Conservation (phyloP, 1,140 invertebrate species). For the Phortica variegata region DNA sequence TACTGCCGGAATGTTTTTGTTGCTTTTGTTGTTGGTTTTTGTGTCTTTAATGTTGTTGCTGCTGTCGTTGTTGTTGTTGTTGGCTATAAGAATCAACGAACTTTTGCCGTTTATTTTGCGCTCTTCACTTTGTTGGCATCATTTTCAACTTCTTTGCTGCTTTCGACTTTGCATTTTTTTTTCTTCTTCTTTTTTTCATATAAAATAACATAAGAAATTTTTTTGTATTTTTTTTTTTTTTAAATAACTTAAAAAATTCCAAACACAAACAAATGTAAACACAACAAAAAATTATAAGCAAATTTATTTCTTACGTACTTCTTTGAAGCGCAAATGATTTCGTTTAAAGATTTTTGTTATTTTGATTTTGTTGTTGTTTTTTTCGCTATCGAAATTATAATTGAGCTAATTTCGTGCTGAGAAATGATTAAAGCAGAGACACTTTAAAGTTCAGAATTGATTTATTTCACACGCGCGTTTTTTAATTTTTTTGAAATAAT, state of each 20-base stretch:
- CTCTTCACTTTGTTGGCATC: neutral
- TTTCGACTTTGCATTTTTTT: too few species aligned
- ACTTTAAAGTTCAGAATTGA: too few species aligned
- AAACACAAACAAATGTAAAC: too few species aligned
- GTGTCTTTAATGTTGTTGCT: neutral
- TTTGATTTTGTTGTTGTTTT: constrained; percentile 4
- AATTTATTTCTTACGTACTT: neutral
- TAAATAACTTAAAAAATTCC: constrained; percentile 1
- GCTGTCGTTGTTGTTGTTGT: neutral
- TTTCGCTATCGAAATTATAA: neutral
- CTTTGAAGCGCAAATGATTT: too few species aligned
- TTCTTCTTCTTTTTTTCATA: neutral
- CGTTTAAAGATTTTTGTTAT: constrained; percentile 19
- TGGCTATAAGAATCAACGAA: constrained; percentile 15
- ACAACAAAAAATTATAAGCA: too few species aligned
- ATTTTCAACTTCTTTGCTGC: too few species aligned
- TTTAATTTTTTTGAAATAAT: constrained; percentile 1
- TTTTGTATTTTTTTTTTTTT: constrained; percentile 1
- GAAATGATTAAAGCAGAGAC: too few species aligned
- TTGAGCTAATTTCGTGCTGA: neutral
- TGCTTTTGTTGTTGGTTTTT: neutral
- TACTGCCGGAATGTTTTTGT: too few species aligned
- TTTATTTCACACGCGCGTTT: too few species aligned
- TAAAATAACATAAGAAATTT: neutral
- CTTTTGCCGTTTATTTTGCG: constrained; percentile 6